Base-by-base conservation (phyloP, 2,113 vertebrate species). In the Siniperca chuatsi region DNA sequence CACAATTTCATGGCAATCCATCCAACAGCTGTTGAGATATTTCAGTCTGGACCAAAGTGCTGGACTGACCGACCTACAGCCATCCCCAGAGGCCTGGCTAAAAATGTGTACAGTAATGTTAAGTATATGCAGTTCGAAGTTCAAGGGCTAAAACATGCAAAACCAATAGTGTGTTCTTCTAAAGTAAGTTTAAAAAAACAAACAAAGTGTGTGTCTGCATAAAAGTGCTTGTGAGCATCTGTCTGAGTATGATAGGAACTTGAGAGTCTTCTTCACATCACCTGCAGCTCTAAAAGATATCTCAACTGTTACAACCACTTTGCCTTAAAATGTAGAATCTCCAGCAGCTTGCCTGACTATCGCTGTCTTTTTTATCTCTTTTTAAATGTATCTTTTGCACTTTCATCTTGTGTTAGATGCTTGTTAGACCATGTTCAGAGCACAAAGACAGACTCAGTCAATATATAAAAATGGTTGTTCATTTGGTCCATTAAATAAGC, bases 291-390 rank as follows among this genome's bases (percentile, higher is more conserved):
- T 68, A 70, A 68, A 73, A 72, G 65, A 73, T 52, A 61, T 85
- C 35, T 81, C 7, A 58, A 44, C 46, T 61, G 65, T 76, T 58
- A 80, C 69, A 71, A 81, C 20, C 46, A 55, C 25, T 74, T 83
- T 44, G 54, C 42, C 75, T 78, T 44, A 78, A 81, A 86, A 82
- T 23, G 4, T 25, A n/a, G 66, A 82, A 46, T 70, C 78, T 79
- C 65, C 42, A n/a, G 18, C 9, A n/a, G 75, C 42, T 80, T 69
- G 18, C 73, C 79, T 54, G 35, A 18, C 25, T 42, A 21, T 33
- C 37, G 29, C 52, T 62, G n/a, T 18, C 50, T 13, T 48, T 46
- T 46, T 44, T 1, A 29, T 52, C n/a, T 42, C 37, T 48, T 70
- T 54, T 48, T 68, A 44, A 75, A 35, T 50, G 20, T 23, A 21